Conservation (phyloP, 2,888 invertebrate species). For the Synergus japonicus region DNA sequence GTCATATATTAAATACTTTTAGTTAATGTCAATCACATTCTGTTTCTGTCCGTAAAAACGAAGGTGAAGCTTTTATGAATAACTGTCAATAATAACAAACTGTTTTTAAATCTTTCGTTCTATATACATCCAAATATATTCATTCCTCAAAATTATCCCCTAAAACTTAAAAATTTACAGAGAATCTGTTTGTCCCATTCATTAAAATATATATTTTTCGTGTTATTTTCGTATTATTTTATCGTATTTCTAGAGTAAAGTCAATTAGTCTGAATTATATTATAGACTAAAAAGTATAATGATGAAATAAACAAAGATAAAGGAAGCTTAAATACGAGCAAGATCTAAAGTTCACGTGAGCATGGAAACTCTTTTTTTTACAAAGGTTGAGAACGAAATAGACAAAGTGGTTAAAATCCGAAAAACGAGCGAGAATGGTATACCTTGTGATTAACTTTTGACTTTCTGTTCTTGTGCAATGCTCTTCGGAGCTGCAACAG, state of each 20-base stretch:
- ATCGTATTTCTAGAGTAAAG: background rate
- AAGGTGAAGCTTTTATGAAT: background rate
- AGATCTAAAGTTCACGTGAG: background rate
- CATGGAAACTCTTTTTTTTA: background rate
- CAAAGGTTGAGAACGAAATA: background rate
- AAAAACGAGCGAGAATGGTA: conserved; percentile 45
- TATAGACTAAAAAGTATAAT: background rate
- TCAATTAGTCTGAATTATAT: too few species aligned
- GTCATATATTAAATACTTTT: conserved; percentile 5
- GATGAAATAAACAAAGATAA: conserved; percentile 1
- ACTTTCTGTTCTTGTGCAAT: conserved; percentile 57
- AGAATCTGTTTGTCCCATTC: too few species aligned
- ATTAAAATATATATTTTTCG: too few species aligned
- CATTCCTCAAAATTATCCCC: too few species aligned
- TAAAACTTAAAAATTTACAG: too few species aligned
- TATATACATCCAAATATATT: too few species aligned
- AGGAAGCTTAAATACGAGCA: background rate
- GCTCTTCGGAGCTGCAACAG: conserved; percentile 55
- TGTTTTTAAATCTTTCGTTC: too few species aligned
- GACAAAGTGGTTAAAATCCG: conserved; percentile 8
- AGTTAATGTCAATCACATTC: conserved; percentile 4
- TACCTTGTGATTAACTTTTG: conserved; percentile 57
- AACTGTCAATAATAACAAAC: background rate
- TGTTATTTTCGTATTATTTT: background rate
- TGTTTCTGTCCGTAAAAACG: background rate